Percentiles rank a stretch among this genome's conserved stretches.
phyloP scores from a whole-genome alignment of 30 jellyfish, hydroid and myxozoan genomes.

The Nemopilema nomurai region DNA sequence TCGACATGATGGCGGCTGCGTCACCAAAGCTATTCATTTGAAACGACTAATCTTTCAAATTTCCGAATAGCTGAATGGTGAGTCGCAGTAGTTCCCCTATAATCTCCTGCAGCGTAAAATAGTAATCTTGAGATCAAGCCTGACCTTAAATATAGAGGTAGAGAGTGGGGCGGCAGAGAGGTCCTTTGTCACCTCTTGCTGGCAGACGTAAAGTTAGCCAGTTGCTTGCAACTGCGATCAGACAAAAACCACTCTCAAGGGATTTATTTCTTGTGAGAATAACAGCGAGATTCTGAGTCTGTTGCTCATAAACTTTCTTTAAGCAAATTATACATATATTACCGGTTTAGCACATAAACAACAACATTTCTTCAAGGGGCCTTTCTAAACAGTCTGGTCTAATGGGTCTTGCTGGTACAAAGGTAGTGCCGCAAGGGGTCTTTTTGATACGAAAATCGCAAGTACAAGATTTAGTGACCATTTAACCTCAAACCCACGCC shows the following conservation, averaged over 20 bases:
- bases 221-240: constrained; percentile 46
- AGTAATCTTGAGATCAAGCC: constrained; percentile 61
- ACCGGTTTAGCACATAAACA: constrained; percentile 7
- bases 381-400: no score
- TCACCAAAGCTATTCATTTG: background rate
- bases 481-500: no score
- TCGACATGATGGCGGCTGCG: background rate
- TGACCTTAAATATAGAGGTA: constrained; percentile 46
- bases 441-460: no score
- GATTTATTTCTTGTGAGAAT: constrained; percentile 28
- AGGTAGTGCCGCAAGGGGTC: no score
- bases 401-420: no score
- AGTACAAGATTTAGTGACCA: no score
- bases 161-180: constrained; percentile 15
- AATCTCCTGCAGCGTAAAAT: constrained; percentile 56
- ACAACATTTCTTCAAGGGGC: background rate
- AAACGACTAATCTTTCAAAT: background rate
- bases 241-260: constrained; percentile 63
- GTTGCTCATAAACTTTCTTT: constrained; percentile 53
- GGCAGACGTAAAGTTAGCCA: constrained; percentile 38
- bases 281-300: constrained; percentile 53
- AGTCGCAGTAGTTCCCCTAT: constrained; percentile 37
- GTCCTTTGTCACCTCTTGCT: constrained; percentile 54
- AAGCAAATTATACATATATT: constrained; percentile 27
- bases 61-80: background rate